Conservation (phyloP, 1,140 invertebrate species). For the Euura saliciscinereae region DNA sequence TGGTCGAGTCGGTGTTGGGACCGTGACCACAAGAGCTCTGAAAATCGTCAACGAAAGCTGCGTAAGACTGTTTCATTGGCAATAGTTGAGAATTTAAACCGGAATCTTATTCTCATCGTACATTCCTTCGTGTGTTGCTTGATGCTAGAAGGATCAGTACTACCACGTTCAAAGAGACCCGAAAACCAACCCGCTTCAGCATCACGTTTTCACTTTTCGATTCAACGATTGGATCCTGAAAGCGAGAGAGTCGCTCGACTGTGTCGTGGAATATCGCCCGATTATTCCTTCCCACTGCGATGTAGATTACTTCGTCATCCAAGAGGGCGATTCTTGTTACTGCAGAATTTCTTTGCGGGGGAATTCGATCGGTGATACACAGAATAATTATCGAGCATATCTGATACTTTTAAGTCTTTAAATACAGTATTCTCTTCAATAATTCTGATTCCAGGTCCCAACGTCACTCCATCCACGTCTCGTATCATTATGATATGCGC, state of each 20-base stretch:
- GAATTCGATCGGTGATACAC: conserved; percentile 35
- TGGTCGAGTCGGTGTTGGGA: conserved; percentile 35
- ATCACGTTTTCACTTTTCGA: conserved; percentile 41
- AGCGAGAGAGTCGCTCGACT: conserved; percentile 28
- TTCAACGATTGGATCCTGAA: conserved; percentile 39
- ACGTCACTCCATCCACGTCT: background rate
- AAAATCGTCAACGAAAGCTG: conserved; percentile 39
- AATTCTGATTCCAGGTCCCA: background rate
- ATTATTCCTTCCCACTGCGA: conserved; percentile 28
- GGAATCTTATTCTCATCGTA: background rate
- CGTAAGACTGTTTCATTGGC: conserved; percentile 26
- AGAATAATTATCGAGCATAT: too few species aligned
- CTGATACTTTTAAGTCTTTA: background rate
- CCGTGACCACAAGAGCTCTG: conserved; percentile 30
- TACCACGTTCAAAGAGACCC: conserved; percentile 40
- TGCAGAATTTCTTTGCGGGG: conserved; percentile 34
- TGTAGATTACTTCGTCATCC: conserved; percentile 42
- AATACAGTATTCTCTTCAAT: conserved; percentile 12
- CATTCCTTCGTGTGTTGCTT: background rate
- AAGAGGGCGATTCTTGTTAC: conserved; percentile 22
- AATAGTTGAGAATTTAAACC: background rate
- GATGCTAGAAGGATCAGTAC: conserved; percentile 28
- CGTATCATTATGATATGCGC: background rate
- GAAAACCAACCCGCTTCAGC: conserved; percentile 37
- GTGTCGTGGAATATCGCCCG: conserved; percentile 39